Conservation (phyloP, 2,888 invertebrate genomes). For the Acleris holmiana region DNA sequence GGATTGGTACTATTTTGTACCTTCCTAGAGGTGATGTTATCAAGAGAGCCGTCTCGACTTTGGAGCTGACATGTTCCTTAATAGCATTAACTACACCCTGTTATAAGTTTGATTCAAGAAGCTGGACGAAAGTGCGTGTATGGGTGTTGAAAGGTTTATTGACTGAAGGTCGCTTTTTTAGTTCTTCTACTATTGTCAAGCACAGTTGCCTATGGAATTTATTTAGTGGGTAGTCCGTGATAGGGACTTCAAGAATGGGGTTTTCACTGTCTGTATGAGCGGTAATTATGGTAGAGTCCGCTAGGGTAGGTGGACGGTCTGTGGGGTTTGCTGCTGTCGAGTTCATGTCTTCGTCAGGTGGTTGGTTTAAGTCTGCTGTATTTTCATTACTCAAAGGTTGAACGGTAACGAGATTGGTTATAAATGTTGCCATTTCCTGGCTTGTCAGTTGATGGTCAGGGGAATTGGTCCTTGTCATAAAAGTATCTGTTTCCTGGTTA, state of each 20-base stretch:
- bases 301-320: background rate
- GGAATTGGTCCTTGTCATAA: too few species aligned
- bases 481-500: background rate
- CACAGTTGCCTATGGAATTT: slow-evolving; percentile 1
- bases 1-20: too few species aligned
- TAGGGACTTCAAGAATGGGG: background rate
- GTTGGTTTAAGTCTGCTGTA: too few species aligned
- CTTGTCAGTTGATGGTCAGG: too few species aligned
- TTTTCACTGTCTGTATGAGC: slow-evolving; percentile 3
- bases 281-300: background rate
- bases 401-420: too few species aligned
- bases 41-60: background rate
- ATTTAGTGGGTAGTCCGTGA: slow-evolving; percentile 1
- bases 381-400: too few species aligned
- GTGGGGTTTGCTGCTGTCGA: background rate
- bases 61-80: slow-evolving; percentile 31
- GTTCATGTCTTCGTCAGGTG: background rate
- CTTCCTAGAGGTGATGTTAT: too few species aligned
- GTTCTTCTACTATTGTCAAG: background rate
- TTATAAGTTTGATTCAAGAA: background rate
- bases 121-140: background rate
- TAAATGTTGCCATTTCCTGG: too few species aligned
- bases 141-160: slow-evolving; percentile 9
- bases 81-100: slow-evolving; percentile 25
- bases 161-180: background rate